These are phyloP conservation scores for Natator depressus DNA, from an alignment of 2,113 vertebrate species.

Conservation along the genomic window DNA sequence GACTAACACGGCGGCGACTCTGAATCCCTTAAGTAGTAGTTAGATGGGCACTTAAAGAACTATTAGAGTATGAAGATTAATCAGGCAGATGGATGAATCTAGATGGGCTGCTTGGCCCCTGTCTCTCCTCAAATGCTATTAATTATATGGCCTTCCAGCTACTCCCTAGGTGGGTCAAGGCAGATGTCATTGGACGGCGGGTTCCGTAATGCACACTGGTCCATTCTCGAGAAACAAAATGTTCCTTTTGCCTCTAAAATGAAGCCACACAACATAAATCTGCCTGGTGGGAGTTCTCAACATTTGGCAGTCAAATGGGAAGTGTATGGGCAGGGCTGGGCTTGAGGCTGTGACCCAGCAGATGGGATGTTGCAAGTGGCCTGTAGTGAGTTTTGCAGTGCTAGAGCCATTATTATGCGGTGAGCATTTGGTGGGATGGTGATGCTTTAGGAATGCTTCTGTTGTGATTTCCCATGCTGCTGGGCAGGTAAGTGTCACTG, in stretches of 20 bases:
- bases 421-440: background rate
- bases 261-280: background rate
- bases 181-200: background rate
- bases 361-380: background rate
- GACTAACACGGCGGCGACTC: too few relatives aligned
- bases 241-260: background rate
- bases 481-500: background rate
- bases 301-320: background rate
- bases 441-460: background rate
- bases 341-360: background rate
- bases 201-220: background rate
- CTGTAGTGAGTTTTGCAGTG: background rate
- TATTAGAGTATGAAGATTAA: accelerated
- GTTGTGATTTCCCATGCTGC: background rate
- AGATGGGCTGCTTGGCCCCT: background rate
- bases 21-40: background rate
- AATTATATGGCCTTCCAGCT: accelerated
- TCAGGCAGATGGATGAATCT: background rate
- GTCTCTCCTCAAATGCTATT: accelerated
- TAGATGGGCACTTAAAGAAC: background rate
- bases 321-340: background rate
- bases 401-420: too few relatives aligned
- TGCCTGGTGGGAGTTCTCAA: background rate
- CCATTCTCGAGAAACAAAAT: constrained; percentile 1
- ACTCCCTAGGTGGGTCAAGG: background rate